A percentile compares a stretch with the other conserved stretches of the same genome.
These are phyloP conservation scores for Leucoptera coffeella DNA, from an alignment of 2,888 invertebrate genomes.

Conservation along the genomic window DNA sequence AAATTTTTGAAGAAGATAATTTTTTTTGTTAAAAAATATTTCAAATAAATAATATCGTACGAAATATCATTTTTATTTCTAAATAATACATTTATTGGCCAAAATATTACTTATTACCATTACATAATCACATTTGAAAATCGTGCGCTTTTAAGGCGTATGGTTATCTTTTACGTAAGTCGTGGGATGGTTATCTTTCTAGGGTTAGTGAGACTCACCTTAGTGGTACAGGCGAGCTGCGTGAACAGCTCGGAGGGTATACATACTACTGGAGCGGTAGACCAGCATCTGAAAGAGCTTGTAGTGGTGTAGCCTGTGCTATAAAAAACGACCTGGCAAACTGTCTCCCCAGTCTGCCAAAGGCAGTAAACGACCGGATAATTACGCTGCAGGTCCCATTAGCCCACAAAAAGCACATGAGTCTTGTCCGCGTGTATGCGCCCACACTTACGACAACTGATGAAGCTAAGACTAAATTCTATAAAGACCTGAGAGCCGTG, in stretches of 20 bases:
- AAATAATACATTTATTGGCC: too few species aligned
- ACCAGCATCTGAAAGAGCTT: neutral
- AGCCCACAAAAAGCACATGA: neutral
- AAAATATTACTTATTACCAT: too few species aligned
- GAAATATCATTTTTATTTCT: too few species aligned
- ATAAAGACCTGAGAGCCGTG: too few species aligned
- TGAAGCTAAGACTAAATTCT: neutral
- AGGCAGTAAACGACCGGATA: neutral
- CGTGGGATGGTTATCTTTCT: too few species aligned
- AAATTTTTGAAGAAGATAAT: too few species aligned
- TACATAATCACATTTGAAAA: too few species aligned
- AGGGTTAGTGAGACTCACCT: conserved; percentile 3
- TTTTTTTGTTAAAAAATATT: too few species aligned
- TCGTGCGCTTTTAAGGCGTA: too few species aligned
- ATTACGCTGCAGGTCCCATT: neutral
- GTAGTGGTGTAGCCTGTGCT: conserved; percentile 1
- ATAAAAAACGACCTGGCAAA: neutral
- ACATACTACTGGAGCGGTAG: conserved; percentile 1
- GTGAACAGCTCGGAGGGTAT: neutral
- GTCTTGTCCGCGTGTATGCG: conserved; percentile 1
- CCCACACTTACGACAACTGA: conserved; percentile 1
- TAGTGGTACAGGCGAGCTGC: conserved; percentile 4
- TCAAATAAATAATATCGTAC: too few species aligned
- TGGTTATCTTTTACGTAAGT: too few species aligned
- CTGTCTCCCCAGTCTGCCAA: neutral